These are phyloP conservation scores for Tragelaphus oryx DNA, from an alignment of 2,797 vertebrate genomes.

Conservation along the genomic window DNA sequence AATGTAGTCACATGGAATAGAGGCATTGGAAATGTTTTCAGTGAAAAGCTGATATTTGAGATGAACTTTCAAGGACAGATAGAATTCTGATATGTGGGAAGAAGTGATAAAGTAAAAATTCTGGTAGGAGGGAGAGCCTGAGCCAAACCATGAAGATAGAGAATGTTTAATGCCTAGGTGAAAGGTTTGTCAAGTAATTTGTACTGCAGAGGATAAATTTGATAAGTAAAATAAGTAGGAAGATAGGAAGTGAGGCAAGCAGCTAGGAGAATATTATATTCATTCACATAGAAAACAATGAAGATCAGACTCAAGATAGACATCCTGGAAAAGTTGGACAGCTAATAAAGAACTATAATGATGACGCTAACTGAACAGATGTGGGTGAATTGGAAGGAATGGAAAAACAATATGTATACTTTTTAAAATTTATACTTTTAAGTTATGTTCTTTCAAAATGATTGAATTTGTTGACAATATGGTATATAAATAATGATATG, in stretches of 20 bases:
- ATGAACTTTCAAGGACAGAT: slow-evolving; percentile 12
- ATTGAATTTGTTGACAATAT: neutral
- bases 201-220: neutral
- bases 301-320: neutral
- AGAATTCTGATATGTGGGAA: neutral
- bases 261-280: neutral
- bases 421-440: neutral
- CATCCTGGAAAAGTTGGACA: neutral
- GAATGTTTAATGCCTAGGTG: neutral
- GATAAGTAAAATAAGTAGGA: neutral
- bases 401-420: neutral
- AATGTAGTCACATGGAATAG: neutral
- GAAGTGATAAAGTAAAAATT: neutral
- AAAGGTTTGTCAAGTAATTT: neutral
- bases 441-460: neutral
- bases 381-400: neutral
- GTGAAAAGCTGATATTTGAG: slow-evolving; percentile 7
- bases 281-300: neutral
- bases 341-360: neutral
- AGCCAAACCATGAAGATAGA: neutral
- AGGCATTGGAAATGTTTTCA: neutral
- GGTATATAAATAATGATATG: neutral
- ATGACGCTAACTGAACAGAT: neutral
- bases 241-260: neutral
- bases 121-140: neutral